Base-by-base conservation (phyloP, 2,113 vertebrate genomes). In the Mesocricetus auratus region DNA sequence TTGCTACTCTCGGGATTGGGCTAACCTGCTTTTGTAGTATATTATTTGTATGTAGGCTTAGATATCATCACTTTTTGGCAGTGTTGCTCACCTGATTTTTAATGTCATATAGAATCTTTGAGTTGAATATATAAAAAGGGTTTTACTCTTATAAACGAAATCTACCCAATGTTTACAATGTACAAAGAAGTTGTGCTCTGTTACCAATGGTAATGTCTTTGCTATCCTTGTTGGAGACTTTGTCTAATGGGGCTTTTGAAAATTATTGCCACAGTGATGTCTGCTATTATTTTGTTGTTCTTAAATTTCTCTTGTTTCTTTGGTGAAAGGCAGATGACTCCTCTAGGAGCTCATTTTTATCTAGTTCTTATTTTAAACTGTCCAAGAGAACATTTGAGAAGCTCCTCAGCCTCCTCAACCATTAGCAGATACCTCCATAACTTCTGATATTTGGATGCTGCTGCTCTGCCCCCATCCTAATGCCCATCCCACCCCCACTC, bases 1-100 rank as follows among this genome's bases (percentile, higher is more conserved):
- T 19, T 91, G 19, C 83, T 75, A 90, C 10, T 94, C 12, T 82
- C 86, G 66, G 45, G 56, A 53, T 29, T 58, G 31, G 8, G 4
- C 87, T 36, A 81, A 39, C 89, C 22, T 60, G 33, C 66, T 81
- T 96, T 93, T 45, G 42, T 45, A 50, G 68, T 83, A 90, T 94
- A 36, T 89, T 6, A 78, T 6, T 77, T 15, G 89, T 53, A 56
- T 39, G 91, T 24, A 26, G 33, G 11, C 33, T 66, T 73, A 21
- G 31, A 60, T 17, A 29, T 79, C 5, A 47, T 79, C 75, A 74
- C 1, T 58, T 64, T 75, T 83, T 88, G 50, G 50, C 64, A 92
- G 22, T 92, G 45, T 96, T 95, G 22, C 7, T 93, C 13, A 89
- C 36, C 5, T 90, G 21, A 86, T 24, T 81, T 94, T 95, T 82